Conservation (phyloP, 2,797 vertebrate species). For the Gallinago solitaria region DNA sequence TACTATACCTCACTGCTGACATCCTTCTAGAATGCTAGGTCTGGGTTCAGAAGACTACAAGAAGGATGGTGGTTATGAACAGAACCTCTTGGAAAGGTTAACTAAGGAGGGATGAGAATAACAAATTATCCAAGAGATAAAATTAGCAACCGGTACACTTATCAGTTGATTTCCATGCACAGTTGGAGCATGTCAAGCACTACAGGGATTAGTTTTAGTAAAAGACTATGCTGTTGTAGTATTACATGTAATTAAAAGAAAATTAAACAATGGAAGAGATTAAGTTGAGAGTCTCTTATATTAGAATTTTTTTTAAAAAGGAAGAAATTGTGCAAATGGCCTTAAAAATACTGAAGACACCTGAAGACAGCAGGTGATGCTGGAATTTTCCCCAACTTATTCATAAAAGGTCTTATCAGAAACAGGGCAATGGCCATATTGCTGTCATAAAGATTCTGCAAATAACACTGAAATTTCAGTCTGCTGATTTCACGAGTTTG, state of each 20-base stretch:
- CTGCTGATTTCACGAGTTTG: not conserved
- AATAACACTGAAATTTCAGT: not conserved
- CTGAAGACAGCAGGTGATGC: not conserved
- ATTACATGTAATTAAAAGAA: not conserved
- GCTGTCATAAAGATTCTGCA: not conserved
- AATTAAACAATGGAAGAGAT: not conserved
- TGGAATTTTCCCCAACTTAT: not conserved
- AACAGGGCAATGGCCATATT: not conserved
- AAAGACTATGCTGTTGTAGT: not conserved
- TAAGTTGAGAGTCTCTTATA: not conserved
- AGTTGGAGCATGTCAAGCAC: not conserved
- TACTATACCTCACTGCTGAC: conserved; percentile 35
- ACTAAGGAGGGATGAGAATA: conserved; percentile 40
- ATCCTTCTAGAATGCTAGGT: conserved; percentile 40
- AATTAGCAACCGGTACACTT: not conserved
- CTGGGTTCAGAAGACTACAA: conserved; percentile 40
- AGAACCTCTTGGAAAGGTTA: conserved; percentile 42
- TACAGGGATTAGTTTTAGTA: not conserved
- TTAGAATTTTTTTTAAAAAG: not conserved
- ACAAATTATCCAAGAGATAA: conserved; percentile 37
- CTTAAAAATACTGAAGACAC: not conserved
- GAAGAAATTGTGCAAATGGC: not conserved
- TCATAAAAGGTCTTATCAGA: not conserved
- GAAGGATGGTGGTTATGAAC: conserved; percentile 34
- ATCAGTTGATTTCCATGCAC: not conserved